Evolutionary conservation across 2,888 invertebrate genomes (phyloP).

Genomic region (Cerastis leucographa): DNA sequence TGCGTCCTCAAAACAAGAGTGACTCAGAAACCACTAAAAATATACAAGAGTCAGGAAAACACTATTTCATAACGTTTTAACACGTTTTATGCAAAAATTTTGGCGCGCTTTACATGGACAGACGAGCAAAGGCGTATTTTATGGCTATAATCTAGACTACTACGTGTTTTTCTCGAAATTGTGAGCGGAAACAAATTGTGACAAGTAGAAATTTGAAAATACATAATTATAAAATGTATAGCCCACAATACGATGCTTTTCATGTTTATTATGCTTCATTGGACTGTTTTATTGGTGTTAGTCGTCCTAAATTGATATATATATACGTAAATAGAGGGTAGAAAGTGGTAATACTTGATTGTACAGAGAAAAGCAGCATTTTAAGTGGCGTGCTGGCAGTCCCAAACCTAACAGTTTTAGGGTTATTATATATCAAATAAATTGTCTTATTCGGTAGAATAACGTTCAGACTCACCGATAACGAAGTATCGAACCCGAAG

Average conservation of each 20-base stretch:
- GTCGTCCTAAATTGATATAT: conserved; percentile 30
- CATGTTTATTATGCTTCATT: conserved; percentile 35
- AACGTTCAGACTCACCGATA: conserved; percentile 92
- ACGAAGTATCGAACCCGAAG: conserved; percentile 95
- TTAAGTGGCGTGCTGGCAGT: conserved; percentile 84
- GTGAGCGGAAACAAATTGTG: conserved; percentile 70
- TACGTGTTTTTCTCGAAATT: conserved; percentile 65
- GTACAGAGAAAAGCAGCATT: conserved; percentile 58
- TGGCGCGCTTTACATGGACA: conserved; percentile 55
- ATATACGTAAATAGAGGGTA: conserved; percentile 49
- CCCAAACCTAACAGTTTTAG: conserved; percentile 61
- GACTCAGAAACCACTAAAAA: conserved; percentile 61
- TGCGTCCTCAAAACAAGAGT: conserved; percentile 59
- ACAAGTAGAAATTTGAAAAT: conserved; percentile 63
- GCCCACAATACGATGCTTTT: conserved; percentile 32
- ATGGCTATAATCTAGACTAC: conserved; percentile 38
- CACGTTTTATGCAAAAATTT: conserved; percentile 34
- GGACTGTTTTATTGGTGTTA: conserved; percentile 12
- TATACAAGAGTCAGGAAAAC: conserved; percentile 49
- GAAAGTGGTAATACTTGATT: conserved; percentile 61
- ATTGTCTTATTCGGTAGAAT: conserved; percentile 66
- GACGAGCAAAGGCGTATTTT: conserved; percentile 44
- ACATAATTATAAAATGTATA: conserved; percentile 62
- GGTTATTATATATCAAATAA: conserved; percentile 72
- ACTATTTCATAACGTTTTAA: conserved; percentile 57